Evolutionary conservation across 2,797 vertebrate genomes (phyloP).

Genomic region (Hemitrygon akajei): DNA sequence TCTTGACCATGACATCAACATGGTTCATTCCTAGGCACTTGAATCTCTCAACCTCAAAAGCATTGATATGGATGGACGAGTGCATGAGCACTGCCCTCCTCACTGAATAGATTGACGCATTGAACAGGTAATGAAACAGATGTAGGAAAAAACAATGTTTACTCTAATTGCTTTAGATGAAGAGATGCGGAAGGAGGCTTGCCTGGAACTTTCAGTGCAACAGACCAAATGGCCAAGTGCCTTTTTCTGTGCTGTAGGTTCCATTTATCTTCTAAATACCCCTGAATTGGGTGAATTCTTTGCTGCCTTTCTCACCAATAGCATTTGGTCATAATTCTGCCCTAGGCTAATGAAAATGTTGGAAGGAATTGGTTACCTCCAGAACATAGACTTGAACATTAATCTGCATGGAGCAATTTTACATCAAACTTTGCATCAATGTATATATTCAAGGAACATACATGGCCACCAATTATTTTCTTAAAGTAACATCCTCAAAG

Average conservation of each 20-base stretch:
- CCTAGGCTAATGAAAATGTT: neutral
- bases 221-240: neutral
- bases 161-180: neutral
- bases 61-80: too few relatives aligned
- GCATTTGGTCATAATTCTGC: neutral
- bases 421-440: neutral
- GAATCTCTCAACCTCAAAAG: too few relatives aligned
- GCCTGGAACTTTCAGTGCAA: neutral
- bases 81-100: too few relatives aligned
- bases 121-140: neutral
- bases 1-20: too few relatives aligned
- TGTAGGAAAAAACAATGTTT: neutral
- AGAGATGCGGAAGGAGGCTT: neutral
- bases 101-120: neutral
- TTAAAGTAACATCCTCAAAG: neutral
- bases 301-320: neutral
- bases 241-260: neutral
- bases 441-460: neutral
- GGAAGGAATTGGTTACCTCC: neutral
- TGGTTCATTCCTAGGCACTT: too few relatives aligned
- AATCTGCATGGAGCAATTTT: neutral
- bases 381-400: neutral
- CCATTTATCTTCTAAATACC: neutral
- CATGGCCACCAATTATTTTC: neutral
- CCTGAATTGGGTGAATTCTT: too few relatives aligned